Base-by-base conservation (phyloP, 2,888 invertebrate species). In the Brenthis daphne region DNA sequence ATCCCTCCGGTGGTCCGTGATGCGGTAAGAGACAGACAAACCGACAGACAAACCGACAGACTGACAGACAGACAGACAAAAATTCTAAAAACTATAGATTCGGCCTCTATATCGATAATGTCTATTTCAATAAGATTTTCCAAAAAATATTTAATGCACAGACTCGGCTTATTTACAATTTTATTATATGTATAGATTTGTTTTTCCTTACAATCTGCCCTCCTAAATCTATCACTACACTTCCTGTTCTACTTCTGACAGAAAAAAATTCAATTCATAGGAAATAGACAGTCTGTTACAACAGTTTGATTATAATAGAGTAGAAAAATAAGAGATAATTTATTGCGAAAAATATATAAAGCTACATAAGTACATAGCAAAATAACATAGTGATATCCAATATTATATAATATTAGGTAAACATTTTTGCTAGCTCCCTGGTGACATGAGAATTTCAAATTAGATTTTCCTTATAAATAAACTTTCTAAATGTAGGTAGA, bases 191-290 rank as follows among this genome's bases (percentile, higher is more conserved):
- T 20, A 20, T 20, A 20, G 20, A 20, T 20, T 20, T 20, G 51
- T 24, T 56, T 20, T 58, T 55, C 14, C 57, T 50, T 53, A 71
- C 54, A 65, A 29, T 60, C 37, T 68, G 48, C 14, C 11, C 50
- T 53, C 68, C 43, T 71, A 71, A 71, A 61, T 71, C 71, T 64
- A 51, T 71, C 68, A 64, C 20, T 48, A 33, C 60, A 64, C 64
- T 64, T 68, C 66, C 71, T 51, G 66, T 56, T 29, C 54, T 65
- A 67, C 56, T 67, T 57, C 57, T 54, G 57, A 64, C 64, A 48
- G 29, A 54, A 61, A 67, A 56, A 70, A 64, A 56, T 66, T 33
- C 37, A 48, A 60, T 66, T 43, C 29, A 54, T 29, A 37, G 60
- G 60, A 60, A 60, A 60, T 20, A 66, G 66, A 11, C 58, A 55